Evolutionary conservation across 2,888 invertebrate species (phyloP).

Genomic region (Drosophila kanekoi): DNA sequence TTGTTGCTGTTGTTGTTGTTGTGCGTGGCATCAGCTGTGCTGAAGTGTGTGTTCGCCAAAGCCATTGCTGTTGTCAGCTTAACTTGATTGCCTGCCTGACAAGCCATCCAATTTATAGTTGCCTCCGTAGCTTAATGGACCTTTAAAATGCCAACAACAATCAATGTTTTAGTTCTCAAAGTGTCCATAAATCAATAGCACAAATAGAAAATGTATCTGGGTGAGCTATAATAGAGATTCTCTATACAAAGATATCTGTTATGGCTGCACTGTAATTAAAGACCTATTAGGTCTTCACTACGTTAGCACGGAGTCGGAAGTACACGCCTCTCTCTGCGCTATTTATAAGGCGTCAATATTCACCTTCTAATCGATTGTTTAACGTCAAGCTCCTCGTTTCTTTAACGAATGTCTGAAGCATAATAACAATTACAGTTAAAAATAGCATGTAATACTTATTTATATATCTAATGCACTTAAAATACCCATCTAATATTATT

Average conservation of each 20-base stretch:
- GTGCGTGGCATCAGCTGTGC: conserved; percentile 63
- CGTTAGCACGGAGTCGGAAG: too few species aligned
- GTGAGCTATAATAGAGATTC: not conserved
- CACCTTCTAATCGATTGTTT: not conserved
- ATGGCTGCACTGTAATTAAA: conserved; percentile 1
- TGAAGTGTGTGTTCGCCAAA: conserved; percentile 25
- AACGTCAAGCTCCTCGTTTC: too few species aligned
- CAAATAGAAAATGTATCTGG: conserved; percentile 4
- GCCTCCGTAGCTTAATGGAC: conserved; percentile 17
- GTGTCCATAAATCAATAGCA: conserved; percentile 8
- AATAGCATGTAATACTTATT: too few species aligned
- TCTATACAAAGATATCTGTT: not conserved
- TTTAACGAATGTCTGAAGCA: too few species aligned
- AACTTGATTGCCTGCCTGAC: conserved; percentile 23
- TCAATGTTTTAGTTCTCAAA: conserved; percentile 17
- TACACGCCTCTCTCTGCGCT: not conserved
- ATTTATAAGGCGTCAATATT: not conserved
- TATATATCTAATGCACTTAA: not conserved
- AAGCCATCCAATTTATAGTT: conserved; percentile 41
- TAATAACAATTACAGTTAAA: too few species aligned
- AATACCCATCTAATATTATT: not conserved
- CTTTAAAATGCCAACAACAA: conserved; percentile 36
- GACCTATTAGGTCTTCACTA: not conserved
- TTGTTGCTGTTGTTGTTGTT: conserved; percentile 38
- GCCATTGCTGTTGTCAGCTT: conserved; percentile 28